Evolutionary conservation across 2,113 vertebrate species (phyloP).

Genomic region (Sporophila hypoxantha): DNA sequence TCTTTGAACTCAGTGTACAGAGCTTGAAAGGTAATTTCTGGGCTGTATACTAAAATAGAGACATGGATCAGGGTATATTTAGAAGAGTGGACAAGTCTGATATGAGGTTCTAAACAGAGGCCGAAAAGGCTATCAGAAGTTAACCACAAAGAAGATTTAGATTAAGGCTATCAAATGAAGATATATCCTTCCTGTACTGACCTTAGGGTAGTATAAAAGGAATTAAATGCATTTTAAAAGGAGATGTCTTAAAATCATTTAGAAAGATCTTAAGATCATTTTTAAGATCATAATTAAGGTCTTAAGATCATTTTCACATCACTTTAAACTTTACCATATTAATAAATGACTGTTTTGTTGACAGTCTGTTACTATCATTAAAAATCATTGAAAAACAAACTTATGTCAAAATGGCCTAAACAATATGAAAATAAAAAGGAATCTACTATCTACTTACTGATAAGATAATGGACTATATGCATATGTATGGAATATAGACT

Average conservation of each 20-base stretch:
- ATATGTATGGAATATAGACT: background rate
- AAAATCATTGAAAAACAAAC: background rate
- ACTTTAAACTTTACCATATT: background rate
- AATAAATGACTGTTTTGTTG: background rate
- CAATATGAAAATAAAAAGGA: background rate
- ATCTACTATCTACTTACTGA: background rate
- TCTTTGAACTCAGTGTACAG: background rate
- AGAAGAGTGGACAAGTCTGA: slow-evolving; percentile 25
- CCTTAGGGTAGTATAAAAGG: background rate
- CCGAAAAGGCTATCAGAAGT: slow-evolving; percentile 8
- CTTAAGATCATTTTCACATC: background rate
- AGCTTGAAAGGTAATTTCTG: slow-evolving; percentile 17
- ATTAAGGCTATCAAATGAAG: slow-evolving; percentile 25
- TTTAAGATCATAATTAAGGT: background rate
- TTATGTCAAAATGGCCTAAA: background rate
- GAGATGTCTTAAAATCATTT: background rate
- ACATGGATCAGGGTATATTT: background rate
- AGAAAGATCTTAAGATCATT: background rate
- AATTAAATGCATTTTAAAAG: background rate
- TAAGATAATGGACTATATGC: background rate
- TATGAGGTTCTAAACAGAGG: slow-evolving; percentile 28
- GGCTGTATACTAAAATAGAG: slow-evolving; percentile 21
- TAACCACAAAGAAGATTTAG: slow-evolving; percentile 31
- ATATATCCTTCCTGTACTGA: background rate
- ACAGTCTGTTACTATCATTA: background rate